phyloP scores from a whole-genome alignment of 2,797 vertebrate genomes.

The Coilia nasus region DNA sequence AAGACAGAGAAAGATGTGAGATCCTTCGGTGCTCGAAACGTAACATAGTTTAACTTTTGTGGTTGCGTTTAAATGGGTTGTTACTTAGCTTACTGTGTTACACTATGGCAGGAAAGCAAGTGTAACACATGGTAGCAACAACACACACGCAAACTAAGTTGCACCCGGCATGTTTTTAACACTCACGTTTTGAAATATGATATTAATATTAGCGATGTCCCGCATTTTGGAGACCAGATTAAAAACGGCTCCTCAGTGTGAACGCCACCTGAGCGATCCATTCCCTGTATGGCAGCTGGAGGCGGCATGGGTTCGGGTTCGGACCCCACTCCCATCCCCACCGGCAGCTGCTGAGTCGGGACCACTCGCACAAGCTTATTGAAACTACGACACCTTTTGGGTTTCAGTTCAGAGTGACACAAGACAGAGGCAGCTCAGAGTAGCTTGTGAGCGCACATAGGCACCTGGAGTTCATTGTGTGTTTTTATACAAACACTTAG shows the following conservation, averaged over 20 bases:
- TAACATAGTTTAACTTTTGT: not conserved
- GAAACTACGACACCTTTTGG: not conserved
- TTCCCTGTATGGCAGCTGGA: not conserved
- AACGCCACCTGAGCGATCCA: not conserved
- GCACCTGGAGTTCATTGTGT: not conserved
- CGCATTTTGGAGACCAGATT: not conserved
- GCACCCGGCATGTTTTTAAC: not conserved
- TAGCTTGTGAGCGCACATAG: not conserved
- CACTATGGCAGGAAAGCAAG: not conserved
- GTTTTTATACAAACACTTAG: not conserved
- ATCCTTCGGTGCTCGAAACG: not conserved
- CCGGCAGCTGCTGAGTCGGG: not conserved
- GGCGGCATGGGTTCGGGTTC: too few species aligned
- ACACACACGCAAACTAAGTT: constrained; percentile 53
- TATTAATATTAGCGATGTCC: not conserved
- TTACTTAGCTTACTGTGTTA: not conserved
- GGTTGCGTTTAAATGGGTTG: not conserved
- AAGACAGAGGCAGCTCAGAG: constrained; percentile 6
- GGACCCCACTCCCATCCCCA: too few species aligned
- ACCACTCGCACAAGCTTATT: not conserved
- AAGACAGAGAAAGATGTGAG: not conserved
- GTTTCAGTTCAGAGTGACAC: constrained; percentile 1
- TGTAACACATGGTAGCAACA: not conserved
- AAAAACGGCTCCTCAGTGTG: not conserved
- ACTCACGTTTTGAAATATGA: not conserved